phyloP scores from a whole-genome alignment of 2,113 vertebrate species.

The Cyprinus carpio region DNA sequence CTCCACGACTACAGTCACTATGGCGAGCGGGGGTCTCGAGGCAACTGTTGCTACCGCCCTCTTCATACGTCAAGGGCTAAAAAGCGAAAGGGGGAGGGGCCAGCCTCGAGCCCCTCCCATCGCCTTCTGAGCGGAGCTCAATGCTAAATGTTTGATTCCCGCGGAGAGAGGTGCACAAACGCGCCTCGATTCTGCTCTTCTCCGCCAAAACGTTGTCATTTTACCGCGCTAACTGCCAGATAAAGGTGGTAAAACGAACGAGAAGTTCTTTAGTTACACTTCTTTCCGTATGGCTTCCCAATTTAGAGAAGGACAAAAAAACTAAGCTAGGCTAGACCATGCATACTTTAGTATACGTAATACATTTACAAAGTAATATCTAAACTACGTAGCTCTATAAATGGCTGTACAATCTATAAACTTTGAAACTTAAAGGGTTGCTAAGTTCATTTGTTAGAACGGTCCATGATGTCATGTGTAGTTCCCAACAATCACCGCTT shows the following conservation, averaged over 20 bases:
- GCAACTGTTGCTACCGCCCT: slow-evolving; percentile 90
- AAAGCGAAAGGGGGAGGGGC: slow-evolving; percentile 55
- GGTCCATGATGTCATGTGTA: background rate
- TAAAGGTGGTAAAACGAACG: background rate
- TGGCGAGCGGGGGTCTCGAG: slow-evolving; percentile 88
- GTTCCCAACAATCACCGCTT: background rate
- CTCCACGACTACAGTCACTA: slow-evolving; percentile 99
- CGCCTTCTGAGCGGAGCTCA: no score
- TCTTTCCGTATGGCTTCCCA: background rate
- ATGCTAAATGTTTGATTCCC: slow-evolving; percentile 8
- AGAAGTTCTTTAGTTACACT: background rate
- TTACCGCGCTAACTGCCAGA: slow-evolving; percentile 12
- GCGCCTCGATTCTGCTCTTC: background rate
- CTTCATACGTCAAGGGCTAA: slow-evolving; percentile 74
- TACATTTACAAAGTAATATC: background rate
- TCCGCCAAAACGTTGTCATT: background rate
- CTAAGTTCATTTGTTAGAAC: background rate
- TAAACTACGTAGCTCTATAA: background rate
- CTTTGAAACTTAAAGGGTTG: background rate
- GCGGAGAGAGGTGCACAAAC: background rate
- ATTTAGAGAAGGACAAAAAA: background rate
- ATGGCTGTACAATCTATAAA: background rate
- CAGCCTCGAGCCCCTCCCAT: slow-evolving; percentile 46
- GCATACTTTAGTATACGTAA: background rate
- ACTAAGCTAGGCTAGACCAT: background rate